Evolutionary conservation across 2,797 vertebrate species (phyloP).

Genomic region (Takifugu ocellatus): DNA sequence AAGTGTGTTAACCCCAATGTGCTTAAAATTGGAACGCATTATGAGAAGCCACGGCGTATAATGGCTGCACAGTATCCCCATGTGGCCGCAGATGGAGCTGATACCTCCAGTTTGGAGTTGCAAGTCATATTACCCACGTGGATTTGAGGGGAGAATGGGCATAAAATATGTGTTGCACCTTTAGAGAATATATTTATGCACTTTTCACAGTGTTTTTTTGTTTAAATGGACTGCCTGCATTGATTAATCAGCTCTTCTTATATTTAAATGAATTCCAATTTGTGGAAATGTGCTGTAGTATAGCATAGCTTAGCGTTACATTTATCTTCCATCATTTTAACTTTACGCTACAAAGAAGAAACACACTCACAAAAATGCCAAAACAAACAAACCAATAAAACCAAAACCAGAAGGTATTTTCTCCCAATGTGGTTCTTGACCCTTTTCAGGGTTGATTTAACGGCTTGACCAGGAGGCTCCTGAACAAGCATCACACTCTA

Average conservation of each 20-base stretch:
- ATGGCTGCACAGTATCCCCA: conserved; percentile 9
- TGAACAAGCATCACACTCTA: conserved; percentile 5
- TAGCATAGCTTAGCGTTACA: too few relatives aligned
- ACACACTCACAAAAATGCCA: too few relatives aligned
- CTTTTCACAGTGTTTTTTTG: too few relatives aligned
- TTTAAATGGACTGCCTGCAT: background rate
- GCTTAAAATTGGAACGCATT: conserved; percentile 36
- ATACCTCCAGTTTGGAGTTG: conserved; percentile 10
- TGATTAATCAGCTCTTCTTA: background rate
- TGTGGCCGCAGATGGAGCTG: conserved; percentile 14
- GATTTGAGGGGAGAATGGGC: conserved; percentile 2
- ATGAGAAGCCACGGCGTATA: conserved; percentile 21
- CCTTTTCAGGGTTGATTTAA: conserved; percentile 4
- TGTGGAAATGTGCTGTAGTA: too few relatives aligned
- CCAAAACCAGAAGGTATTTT: background rate
- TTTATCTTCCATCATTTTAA: too few relatives aligned
- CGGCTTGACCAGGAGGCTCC: background rate
- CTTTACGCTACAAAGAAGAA: too few relatives aligned
- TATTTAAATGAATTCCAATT: too few relatives aligned
- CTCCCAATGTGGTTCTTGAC: background rate
- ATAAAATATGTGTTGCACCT: conserved; percentile 3
- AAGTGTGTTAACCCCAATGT: conserved; percentile 41
- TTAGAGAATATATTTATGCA: background rate
- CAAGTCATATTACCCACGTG: conserved; percentile 9
- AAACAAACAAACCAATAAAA: background rate